Percentiles rank a stretch among this genome's conserved stretches.
These are phyloP conservation scores for Mormyrus lacerda DNA, from an alignment of 2,113 vertebrate genomes.

Conservation along the genomic window DNA sequence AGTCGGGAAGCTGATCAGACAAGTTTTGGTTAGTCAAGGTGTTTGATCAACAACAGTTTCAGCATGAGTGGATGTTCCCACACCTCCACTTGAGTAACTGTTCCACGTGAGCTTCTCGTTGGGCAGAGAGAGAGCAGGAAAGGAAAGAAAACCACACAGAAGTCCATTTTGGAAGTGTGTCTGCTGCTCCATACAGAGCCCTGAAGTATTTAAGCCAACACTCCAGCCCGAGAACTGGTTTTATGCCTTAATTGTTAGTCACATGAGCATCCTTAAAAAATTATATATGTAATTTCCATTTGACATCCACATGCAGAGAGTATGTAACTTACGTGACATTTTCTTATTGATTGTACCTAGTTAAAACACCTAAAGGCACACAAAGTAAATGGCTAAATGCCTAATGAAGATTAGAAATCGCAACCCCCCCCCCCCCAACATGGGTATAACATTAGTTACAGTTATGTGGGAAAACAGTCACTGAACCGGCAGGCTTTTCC, in stretches of 20 bases:
- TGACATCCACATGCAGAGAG: not conserved
- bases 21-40: not conserved
- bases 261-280: not conserved
- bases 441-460: not conserved
- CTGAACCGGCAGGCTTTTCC: not conserved
- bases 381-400: not conserved
- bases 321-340: not conserved
- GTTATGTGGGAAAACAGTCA: not conserved
- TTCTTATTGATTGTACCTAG: not conserved
- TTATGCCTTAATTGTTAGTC: not conserved
- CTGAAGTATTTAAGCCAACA: not conserved
- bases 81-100: not conserved
- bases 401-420: not conserved
- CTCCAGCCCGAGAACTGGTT: not conserved
- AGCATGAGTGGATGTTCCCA: constrained; percentile 5
- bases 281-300: not conserved
- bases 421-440: not conserved
- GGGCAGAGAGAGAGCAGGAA: not conserved
- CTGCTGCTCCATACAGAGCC: not conserved
- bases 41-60: not conserved
- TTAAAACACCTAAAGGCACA: not conserved
- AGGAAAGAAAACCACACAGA: not conserved
- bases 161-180: not conserved
- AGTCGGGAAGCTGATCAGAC: not conserved
- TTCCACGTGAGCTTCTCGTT: not conserved